Evolutionary conservation across 2,888 invertebrate genomes (phyloP).

Genomic region (Chironomus tentans): DNA sequence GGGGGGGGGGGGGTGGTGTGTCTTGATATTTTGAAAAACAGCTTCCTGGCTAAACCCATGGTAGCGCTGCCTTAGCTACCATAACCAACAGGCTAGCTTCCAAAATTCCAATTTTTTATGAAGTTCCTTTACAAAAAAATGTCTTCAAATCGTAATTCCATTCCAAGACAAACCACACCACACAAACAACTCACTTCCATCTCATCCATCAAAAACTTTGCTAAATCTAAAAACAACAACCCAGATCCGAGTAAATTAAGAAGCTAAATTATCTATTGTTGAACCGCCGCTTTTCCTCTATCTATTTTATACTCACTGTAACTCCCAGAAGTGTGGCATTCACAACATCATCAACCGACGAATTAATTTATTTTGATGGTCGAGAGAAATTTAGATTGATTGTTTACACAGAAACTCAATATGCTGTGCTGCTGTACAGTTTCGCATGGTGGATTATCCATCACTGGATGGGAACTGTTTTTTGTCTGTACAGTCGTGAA

Average conservation of each 20-base stretch:
- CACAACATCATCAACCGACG: neutral
- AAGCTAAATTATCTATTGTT: neutral
- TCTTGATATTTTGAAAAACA: too few species aligned
- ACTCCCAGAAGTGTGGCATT: neutral
- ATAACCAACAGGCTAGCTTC: too few species aligned
- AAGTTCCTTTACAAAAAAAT: too few species aligned
- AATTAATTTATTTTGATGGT: conserved; percentile 18
- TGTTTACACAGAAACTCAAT: neutral
- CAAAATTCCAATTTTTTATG: too few species aligned
- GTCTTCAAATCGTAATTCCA: too few species aligned
- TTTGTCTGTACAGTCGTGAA: too few species aligned
- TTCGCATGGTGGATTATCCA: neutral
- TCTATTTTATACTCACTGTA: too few species aligned
- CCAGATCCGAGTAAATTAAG: conserved; percentile 6
- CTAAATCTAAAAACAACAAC: neutral
- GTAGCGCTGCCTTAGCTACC: too few species aligned
- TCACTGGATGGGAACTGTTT: neutral
- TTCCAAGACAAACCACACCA: too few species aligned
- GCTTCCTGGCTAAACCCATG: too few species aligned
- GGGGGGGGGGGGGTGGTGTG: too few species aligned
- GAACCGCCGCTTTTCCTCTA: neutral
- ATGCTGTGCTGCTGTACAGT: too few species aligned
- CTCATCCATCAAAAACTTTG: neutral
- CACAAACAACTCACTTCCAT: neutral
- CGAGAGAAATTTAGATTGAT: conserved; percentile 21